A percentile compares a stretch with the other conserved stretches of the same genome.
These are phyloP conservation scores for Mantis religiosa DNA, from an alignment of 2,888 invertebrate genomes.

Conservation along the genomic window DNA sequence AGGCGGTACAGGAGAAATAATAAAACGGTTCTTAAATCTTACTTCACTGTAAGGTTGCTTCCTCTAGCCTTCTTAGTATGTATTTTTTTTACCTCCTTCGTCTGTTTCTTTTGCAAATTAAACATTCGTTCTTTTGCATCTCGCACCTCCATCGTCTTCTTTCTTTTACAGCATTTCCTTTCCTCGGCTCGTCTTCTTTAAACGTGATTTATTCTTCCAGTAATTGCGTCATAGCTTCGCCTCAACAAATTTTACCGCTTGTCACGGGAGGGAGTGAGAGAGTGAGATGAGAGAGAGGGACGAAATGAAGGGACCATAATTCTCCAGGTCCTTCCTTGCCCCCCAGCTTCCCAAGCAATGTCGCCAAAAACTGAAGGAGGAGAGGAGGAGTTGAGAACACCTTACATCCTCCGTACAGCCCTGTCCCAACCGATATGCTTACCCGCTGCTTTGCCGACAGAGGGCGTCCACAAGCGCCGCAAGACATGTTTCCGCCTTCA, in stretches of 20 bases:
- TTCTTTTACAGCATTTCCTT: constrained; percentile 11
- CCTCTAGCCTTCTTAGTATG: background rate
- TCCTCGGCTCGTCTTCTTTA: constrained; percentile 20
- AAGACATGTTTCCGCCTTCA: background rate
- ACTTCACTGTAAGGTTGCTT: background rate
- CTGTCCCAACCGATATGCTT: background rate
- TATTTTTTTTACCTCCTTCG: background rate
- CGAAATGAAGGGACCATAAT: constrained; percentile 18
- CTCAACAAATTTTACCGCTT: constrained; percentile 25
- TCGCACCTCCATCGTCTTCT: constrained; percentile 23
- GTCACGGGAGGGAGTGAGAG: constrained; percentile 2
- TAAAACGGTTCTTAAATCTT: background rate
- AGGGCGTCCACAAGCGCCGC: background rate
- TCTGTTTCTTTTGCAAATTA: background rate
- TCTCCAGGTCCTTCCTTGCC: background rate
- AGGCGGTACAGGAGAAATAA: background rate
- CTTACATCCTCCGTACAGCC: background rate
- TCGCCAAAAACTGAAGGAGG: background rate
- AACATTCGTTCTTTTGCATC: constrained; percentile 17
- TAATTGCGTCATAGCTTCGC: constrained; percentile 24
- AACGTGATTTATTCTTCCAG: constrained; percentile 23
- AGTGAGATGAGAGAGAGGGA: background rate
- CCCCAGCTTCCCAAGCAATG: background rate
- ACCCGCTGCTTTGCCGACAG: background rate
- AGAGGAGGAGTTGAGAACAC: background rate